phyloP scores from a whole-genome alignment of 2,888 invertebrate genomes.

The Cancer borealis region DNA sequence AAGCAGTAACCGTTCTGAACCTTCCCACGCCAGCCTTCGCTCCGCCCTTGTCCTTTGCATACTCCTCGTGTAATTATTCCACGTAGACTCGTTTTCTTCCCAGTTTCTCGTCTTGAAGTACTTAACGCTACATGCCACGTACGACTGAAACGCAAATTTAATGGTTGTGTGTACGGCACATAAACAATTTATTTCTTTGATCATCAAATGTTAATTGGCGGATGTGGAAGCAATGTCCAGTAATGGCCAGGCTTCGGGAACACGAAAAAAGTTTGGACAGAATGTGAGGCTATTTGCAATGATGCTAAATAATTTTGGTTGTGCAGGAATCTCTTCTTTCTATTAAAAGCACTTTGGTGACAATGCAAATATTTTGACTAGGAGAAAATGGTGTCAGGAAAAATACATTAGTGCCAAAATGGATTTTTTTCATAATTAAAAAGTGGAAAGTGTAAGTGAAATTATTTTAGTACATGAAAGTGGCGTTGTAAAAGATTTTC shows the following conservation, averaged over 20 bases:
- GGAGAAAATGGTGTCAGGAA: constrained; percentile 20
- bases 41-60: background rate
- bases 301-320: background rate
- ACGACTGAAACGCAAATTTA: background rate
- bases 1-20: background rate
- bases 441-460: background rate
- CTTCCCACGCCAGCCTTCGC: background rate
- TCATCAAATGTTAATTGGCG: constrained; percentile 5
- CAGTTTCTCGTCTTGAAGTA: background rate
- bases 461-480: background rate
- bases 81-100: background rate
- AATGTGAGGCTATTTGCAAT: background rate
- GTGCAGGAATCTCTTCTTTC: constrained; percentile 6
- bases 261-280: background rate
- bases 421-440: background rate
- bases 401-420: background rate
- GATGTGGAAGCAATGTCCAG: background rate
- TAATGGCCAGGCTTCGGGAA: background rate
- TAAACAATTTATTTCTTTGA: background rate
- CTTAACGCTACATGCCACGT: background rate
- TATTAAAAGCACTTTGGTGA: background rate
- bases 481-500: background rate
- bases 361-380: background rate
- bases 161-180: background rate
- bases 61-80: background rate